Percentiles rank a stretch among this genome's conserved stretches.
Conservation (phyloP, 2,888 invertebrate species). For the Phrixothrix hirtus region DNA sequence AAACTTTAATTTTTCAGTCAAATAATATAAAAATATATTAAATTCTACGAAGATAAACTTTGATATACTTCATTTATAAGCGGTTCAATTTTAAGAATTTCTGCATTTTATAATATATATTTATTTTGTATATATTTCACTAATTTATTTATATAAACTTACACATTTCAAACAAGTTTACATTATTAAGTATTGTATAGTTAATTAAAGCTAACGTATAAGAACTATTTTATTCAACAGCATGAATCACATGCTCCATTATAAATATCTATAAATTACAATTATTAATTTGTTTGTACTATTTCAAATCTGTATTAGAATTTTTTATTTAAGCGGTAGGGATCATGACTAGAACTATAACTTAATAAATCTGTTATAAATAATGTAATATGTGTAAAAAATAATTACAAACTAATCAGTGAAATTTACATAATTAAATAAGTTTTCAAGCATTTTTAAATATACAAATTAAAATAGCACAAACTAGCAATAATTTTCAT, state of each 20-base stretch:
- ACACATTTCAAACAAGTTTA: not conserved
- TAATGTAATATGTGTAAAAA: not conserved
- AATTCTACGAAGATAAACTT: too few relatives aligned
- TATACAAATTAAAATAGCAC: too few relatives aligned
- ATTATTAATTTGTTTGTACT: not conserved
- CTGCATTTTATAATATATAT: not conserved
- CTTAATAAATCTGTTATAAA: too few relatives aligned
- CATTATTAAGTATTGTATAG: not conserved
- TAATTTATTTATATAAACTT: not conserved
- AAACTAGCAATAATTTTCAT: too few relatives aligned
- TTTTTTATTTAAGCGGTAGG: too few relatives aligned
- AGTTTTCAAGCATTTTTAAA: too few relatives aligned
- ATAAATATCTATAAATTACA: not conserved
- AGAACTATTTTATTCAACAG: not conserved
- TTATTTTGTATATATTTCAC: not conserved
- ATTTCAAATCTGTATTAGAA: not conserved
- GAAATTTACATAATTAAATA: too few relatives aligned
- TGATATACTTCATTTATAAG: too few relatives aligned
- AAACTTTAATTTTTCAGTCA: too few relatives aligned
- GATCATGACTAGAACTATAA: too few relatives aligned
- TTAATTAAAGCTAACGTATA: not conserved
- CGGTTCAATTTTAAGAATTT: too few relatives aligned
- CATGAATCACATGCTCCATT: not conserved
- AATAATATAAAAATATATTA: not conserved
- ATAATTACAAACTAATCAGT: not conserved